A percentile compares a stretch with the other conserved stretches of the same genome.
These are phyloP conservation scores for Steinernema carpocapsae DNA, from an alignment of 2,888 invertebrate genomes.

Conservation along the genomic window DNA sequence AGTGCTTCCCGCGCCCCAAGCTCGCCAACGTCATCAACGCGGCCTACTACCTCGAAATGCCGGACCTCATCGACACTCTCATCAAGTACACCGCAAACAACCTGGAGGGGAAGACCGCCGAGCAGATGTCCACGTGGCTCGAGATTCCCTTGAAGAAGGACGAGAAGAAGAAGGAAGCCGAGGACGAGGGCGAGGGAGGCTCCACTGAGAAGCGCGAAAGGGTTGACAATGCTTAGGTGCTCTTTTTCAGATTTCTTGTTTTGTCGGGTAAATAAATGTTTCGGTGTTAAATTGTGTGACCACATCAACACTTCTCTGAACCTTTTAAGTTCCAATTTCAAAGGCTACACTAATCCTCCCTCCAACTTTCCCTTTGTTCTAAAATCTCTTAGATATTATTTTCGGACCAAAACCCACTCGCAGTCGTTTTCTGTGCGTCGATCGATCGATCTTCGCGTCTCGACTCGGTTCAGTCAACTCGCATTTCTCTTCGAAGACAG, in stretches of 20 bases:
- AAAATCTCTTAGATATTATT: neutral
- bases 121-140: neutral
- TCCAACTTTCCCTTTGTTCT: neutral
- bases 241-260: too few relatives aligned
- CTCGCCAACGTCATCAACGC: neutral
- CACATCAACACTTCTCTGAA: too few relatives aligned
- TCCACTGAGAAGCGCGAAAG: neutral
- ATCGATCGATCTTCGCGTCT: conserved; percentile 8
- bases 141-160: neutral
- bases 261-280: neutral
- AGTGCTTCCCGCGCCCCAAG: neutral
- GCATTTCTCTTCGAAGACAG: neutral
- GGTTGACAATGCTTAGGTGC: too few relatives aligned
- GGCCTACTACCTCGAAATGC: too few relatives aligned
- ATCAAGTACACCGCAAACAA: conserved; percentile 2
- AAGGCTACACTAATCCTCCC: too few relatives aligned
- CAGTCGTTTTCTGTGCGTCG: conserved; percentile 11
- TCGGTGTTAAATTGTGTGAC: too few relatives aligned
- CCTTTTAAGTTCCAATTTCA: too few relatives aligned
- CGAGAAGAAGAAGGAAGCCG: neutral
- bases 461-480: conserved; percentile 5
- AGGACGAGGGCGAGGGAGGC: neutral
- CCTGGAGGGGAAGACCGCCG: too few relatives aligned
- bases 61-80: too few relatives aligned
- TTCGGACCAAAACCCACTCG: neutral